phyloP scores from a whole-genome alignment of 1,140 invertebrate species.

The Drosophila funebris region DNA sequence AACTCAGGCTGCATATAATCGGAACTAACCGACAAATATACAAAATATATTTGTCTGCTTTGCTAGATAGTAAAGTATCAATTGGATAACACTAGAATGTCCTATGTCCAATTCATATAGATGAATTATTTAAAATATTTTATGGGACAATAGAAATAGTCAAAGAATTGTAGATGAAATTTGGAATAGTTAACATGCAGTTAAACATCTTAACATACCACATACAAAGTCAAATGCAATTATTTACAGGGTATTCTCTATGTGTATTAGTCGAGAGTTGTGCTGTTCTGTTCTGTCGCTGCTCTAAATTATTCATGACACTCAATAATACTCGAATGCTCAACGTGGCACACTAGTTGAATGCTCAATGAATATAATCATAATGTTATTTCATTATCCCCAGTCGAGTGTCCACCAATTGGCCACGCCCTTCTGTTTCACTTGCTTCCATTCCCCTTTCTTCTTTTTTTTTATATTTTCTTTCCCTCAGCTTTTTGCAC shows the following conservation, averaged over 20 bases:
- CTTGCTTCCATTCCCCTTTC: background rate
- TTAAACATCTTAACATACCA: too few species aligned
- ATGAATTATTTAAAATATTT: too few species aligned
- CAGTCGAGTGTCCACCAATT: background rate
- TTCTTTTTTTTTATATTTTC: background rate
- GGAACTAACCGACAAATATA: too few species aligned
- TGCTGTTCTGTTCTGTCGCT: background rate
- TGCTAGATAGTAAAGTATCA: too few species aligned
- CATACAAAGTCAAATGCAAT: too few species aligned
- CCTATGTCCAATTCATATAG: too few species aligned
- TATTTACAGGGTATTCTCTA: background rate
- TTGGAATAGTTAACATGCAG: too few species aligned
- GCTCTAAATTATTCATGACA: conserved; percentile 38
- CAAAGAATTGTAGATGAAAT: too few species aligned
- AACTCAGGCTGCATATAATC: too few species aligned
- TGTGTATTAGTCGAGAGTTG: background rate
- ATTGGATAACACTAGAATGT: too few species aligned
- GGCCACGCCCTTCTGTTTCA: background rate
- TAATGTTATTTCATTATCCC: conserved; percentile 13
- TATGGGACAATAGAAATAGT: too few species aligned
- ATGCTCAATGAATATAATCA: conserved; percentile 33
- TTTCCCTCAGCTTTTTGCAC: conserved; percentile 25
- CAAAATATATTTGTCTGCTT: too few species aligned
- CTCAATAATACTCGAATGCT: conserved; percentile 33
- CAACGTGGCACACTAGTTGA: conserved; percentile 35